Percentiles rank a stretch among this genome's conserved stretches.
Conservation (phyloP, 1,140 invertebrate genomes). For the Micrasema minimum region DNA sequence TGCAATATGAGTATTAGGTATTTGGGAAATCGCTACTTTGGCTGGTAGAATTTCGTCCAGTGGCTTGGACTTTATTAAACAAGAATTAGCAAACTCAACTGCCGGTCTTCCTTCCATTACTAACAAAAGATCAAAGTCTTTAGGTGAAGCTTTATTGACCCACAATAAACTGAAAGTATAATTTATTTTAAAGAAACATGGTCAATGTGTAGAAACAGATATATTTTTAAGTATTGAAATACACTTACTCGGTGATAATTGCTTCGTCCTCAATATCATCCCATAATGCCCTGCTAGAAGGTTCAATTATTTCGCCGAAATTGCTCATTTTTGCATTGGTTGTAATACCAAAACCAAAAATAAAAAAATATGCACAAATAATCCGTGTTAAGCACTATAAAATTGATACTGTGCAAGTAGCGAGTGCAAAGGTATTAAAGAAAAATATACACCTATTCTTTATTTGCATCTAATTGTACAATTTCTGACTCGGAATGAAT, state of each 20-base stretch:
- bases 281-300: constrained; percentile 38
- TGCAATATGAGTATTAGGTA: constrained; percentile 7
- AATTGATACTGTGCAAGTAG: too few relatives aligned
- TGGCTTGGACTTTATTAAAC: constrained; percentile 29
- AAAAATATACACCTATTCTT: too few relatives aligned
- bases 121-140: constrained; percentile 33
- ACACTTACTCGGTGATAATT: background rate
- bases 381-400: too few relatives aligned
- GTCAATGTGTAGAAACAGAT: too few relatives aligned
- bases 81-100: constrained; percentile 44
- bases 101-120: constrained; percentile 42
- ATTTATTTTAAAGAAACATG: constrained; percentile 6
- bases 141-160: constrained; percentile 16
- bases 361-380: too few relatives aligned
- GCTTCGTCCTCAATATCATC: constrained; percentile 32
- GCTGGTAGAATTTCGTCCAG: constrained; percentile 21
- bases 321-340: constrained; percentile 33
- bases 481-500: too few relatives aligned
- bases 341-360: too few relatives aligned
- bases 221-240: background rate
- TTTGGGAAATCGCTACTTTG: constrained; percentile 25
- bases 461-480: too few relatives aligned
- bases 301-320: constrained; percentile 45
- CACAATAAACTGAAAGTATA: constrained; percentile 45
- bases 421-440: too few relatives aligned